Conservation (phyloP, 2,888 invertebrate species). For the Strigamia transsilvanica region DNA sequence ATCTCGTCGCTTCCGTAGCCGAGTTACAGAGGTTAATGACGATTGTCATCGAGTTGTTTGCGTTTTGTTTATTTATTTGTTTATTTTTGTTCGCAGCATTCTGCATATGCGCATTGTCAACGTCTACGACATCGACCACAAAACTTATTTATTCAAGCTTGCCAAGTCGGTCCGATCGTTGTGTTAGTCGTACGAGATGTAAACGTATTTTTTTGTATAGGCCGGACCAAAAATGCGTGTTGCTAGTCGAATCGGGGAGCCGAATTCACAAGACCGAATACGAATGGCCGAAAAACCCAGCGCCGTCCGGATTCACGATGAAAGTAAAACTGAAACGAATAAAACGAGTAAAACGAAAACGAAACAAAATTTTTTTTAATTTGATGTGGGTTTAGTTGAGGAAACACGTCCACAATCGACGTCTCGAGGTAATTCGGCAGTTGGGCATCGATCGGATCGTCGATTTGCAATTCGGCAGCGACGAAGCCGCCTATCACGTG, state of each 20-base stretch:
- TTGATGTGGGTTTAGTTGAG: constrained; percentile 73
- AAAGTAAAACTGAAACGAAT: constrained; percentile 74
- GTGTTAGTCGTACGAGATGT: too few relatives aligned
- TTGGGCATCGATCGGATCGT: constrained; percentile 93
- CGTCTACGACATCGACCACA: constrained; percentile 96
- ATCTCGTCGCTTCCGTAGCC: constrained; percentile 86
- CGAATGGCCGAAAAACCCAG: constrained; percentile 98
- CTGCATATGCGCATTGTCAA: constrained; percentile 94
- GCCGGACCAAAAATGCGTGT: constrained; percentile 84
- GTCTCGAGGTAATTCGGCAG: constrained; percentile 85
- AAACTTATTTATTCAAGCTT: constrained; percentile 88
- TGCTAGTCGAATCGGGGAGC: constrained; percentile 92
- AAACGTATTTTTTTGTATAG: constrained; percentile 70
- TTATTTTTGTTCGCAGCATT: constrained; percentile 68
- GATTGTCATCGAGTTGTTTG: too few relatives aligned
- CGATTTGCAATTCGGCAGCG: constrained; percentile 92
- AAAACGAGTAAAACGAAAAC: neutral
- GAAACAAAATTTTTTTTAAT: neutral
- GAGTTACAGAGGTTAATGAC: constrained; percentile 87
- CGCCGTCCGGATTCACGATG: constrained; percentile 97
- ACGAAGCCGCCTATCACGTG: constrained; percentile 93
- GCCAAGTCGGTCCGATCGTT: constrained; percentile 63
- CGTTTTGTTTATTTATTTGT: neutral
- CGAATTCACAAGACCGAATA: constrained; percentile 93
- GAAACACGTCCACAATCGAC: constrained; percentile 95